These are phyloP conservation scores for Variabilichromis moorii DNA, from an alignment of 2,113 vertebrate genomes.

Conservation along the genomic window DNA sequence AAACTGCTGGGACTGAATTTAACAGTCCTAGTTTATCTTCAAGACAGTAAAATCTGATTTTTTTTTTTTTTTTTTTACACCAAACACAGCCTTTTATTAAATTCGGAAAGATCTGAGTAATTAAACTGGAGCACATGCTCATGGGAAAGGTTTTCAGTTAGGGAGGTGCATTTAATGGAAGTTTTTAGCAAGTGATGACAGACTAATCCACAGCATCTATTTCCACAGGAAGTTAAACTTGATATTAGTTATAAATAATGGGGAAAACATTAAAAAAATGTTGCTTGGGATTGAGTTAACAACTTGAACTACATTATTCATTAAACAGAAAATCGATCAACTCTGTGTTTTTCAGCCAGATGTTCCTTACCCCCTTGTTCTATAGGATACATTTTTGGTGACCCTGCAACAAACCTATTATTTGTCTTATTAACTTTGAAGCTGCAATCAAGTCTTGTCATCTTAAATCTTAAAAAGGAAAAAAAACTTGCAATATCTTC, in stretches of 20 bases:
- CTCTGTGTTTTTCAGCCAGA: not conserved
- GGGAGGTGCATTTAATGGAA: not conserved
- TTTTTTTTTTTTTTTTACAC: fast-evolving
- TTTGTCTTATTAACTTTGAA: not conserved
- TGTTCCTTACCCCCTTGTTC: not conserved
- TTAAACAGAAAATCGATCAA: not conserved
- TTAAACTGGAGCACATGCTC: not conserved
- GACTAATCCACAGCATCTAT: not conserved
- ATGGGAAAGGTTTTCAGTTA: not conserved
- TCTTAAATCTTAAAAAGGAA: not conserved
- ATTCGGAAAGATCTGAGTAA: not conserved
- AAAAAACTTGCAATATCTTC: not conserved
- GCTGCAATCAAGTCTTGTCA: not conserved
- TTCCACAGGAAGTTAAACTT: not conserved
- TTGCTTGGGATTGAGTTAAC: not conserved
- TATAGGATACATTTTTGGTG: not conserved
- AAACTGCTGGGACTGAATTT: not conserved
- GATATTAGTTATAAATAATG: not conserved
- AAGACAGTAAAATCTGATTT: fast-evolving
- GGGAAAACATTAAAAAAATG: not conserved
- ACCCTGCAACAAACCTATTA: not conserved
- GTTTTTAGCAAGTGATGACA: not conserved
- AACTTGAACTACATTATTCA: not conserved
- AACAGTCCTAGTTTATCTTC: not conserved
- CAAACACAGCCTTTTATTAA: not conserved